phyloP scores from a whole-genome alignment of 1,140 invertebrate species.

The Brachionus koreanus region DNA sequence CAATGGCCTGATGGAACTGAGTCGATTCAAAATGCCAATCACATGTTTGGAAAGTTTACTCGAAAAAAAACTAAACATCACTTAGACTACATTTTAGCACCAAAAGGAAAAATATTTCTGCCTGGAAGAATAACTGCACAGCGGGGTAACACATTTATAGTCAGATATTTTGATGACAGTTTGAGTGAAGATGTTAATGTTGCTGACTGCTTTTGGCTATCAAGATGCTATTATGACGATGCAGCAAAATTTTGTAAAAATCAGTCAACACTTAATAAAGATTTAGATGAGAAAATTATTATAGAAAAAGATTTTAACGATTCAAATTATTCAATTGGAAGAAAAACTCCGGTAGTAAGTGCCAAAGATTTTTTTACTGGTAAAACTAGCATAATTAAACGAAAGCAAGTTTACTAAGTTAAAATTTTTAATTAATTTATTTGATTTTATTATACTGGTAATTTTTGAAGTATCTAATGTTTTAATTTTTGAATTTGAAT shows the following conservation, averaged over 20 bases:
- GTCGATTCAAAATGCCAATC: constrained; percentile 47
- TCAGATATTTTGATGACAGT: constrained; percentile 50
- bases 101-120: constrained; percentile 47
- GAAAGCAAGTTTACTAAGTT: neutral
- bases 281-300: neutral
- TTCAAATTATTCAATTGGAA: neutral
- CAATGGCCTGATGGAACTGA: constrained; percentile 48
- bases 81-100: constrained; percentile 48
- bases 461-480: no score
- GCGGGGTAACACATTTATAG: constrained; percentile 38
- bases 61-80: constrained; percentile 46
- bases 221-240: constrained; percentile 48
- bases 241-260: constrained; percentile 45
- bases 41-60: constrained; percentile 51
- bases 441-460: no score
- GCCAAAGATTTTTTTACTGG: constrained; percentile 36
- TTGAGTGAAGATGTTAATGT: neutral
- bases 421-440: neutral
- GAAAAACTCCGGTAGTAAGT: constrained; percentile 23
- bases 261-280: neutral
- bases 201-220: constrained; percentile 48
- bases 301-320: neutral
- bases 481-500: no score
- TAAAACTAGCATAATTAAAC: neutral
- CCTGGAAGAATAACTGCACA: constrained; percentile 48